A percentile compares a stretch with the other conserved stretches of the same genome.
Conservation (phyloP, 2,888 invertebrate genomes). For the Gymnocheta viridis region DNA sequence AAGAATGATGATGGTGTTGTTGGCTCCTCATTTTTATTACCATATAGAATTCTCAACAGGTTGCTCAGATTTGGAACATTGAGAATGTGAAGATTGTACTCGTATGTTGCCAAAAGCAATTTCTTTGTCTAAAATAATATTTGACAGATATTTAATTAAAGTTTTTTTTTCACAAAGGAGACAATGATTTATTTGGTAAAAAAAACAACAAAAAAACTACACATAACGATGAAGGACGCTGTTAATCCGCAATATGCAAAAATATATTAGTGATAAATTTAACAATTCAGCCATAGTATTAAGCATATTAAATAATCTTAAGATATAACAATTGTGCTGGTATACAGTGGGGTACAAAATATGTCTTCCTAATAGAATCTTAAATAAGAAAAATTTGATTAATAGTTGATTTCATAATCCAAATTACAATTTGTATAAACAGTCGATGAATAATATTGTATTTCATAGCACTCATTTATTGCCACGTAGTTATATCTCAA, state of each 20-base stretch:
- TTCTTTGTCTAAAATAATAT: not conserved
- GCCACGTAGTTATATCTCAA: too few species aligned
- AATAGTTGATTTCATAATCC: too few species aligned
- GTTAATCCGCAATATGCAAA: slow-evolving; percentile 27
- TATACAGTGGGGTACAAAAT: not conserved
- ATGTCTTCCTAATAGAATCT: not conserved
- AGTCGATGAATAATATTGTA: too few species aligned
- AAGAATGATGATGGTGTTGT: not conserved
- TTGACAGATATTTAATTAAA: not conserved
- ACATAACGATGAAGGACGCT: slow-evolving; percentile 35
- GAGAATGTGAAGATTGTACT: not conserved
- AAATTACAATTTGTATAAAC: too few species aligned
- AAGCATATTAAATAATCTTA: not conserved
- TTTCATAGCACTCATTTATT: too few species aligned
- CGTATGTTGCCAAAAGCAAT: not conserved
- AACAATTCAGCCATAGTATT: slow-evolving; percentile 1
- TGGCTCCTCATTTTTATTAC: not conserved
- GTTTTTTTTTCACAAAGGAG: not conserved
- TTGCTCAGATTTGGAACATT: slow-evolving; percentile 23
- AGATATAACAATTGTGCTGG: not conserved
- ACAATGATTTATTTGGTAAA: slow-evolving; percentile 11
- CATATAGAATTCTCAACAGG: slow-evolving; percentile 45
- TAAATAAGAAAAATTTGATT: too few species aligned
- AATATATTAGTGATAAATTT: slow-evolving; percentile 25
- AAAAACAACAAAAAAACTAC: not conserved